phyloP scores from a whole-genome alignment of 2,113 vertebrate species.

The Calidris pygmaea region DNA sequence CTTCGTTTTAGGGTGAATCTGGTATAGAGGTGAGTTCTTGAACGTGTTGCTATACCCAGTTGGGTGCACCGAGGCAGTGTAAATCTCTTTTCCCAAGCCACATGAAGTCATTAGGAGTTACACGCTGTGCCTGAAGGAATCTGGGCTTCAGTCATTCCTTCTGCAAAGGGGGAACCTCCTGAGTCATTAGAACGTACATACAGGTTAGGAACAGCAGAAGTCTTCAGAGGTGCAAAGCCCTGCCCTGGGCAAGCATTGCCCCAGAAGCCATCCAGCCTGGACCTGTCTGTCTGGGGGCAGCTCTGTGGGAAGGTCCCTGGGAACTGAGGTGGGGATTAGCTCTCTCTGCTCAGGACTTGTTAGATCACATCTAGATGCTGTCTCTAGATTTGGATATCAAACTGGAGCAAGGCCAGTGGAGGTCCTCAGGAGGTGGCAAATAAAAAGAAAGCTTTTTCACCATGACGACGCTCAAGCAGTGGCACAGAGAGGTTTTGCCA shows the following conservation, averaged over 20 bases:
- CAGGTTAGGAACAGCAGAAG: background rate
- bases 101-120: rapidly evolving
- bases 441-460: background rate
- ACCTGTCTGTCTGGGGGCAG: background rate
- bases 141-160: background rate
- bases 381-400: background rate
- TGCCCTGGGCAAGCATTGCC: background rate
- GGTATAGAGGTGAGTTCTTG: background rate
- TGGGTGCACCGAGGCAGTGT: background rate
- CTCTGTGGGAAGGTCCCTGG: background rate
- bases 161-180: background rate
- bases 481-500: background rate
- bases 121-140: background rate
- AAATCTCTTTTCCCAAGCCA: background rate
- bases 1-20: background rate
- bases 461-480: background rate
- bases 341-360: background rate
- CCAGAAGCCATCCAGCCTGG: background rate
- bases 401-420: background rate
- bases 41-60: background rate
- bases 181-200: background rate
- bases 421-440: background rate
- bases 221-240: background rate
- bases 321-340: background rate
- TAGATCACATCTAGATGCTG: background rate